Conservation (phyloP, 2,113 vertebrate genomes). For the Pithys albifrons region DNA sequence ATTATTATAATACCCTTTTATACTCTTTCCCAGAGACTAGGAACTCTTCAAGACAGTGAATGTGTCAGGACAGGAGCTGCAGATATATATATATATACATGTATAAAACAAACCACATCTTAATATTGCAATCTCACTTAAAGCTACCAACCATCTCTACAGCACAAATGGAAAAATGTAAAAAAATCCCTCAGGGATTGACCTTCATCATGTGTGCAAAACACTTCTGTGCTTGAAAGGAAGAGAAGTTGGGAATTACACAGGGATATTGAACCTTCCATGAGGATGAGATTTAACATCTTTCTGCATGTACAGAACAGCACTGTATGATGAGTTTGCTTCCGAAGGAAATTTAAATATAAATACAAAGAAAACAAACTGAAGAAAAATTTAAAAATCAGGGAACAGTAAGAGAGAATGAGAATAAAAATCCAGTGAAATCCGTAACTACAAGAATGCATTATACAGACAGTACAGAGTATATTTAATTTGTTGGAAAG, state of each 20-base stretch:
- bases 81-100: rapidly evolving
- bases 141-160: neutral
- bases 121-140: neutral
- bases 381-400: neutral
- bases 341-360: neutral
- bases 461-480: neutral
- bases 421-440: neutral
- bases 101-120: neutral
- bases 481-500: too few relatives aligned
- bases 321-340: neutral
- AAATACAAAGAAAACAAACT: neutral
- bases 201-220: neutral
- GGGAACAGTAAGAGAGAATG: neutral
- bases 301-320: neutral
- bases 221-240: neutral
- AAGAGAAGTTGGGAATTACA: neutral
- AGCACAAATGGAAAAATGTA: neutral
- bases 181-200: neutral
- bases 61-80: neutral
- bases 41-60: neutral
- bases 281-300: neutral
- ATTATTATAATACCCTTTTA: neutral
- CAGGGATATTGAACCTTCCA: neutral
- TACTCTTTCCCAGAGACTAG: neutral
- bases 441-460: neutral